Conservation (phyloP, 2,797 vertebrate species). For the Leptodactylus fallax region DNA sequence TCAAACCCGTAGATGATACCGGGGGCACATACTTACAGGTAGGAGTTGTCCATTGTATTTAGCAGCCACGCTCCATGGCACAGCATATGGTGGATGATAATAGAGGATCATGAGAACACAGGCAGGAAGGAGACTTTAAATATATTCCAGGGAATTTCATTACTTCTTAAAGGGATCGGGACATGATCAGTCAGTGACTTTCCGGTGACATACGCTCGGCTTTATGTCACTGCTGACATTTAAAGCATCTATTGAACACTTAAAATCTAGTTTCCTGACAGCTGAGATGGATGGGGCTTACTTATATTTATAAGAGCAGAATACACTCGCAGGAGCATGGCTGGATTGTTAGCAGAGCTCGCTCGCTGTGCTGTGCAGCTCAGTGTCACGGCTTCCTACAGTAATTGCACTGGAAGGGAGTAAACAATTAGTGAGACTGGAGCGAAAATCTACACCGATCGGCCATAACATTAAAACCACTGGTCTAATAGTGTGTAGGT, state of each 20-base stretch:
- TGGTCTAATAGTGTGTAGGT: no score
- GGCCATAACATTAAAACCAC: no score
- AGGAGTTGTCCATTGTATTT: background rate
- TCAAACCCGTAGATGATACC: background rate
- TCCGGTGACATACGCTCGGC: background rate
- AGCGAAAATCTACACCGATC: no score
- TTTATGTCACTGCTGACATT: conserved; percentile 44
- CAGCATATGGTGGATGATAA: background rate
- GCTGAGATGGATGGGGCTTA: conserved; percentile 29
- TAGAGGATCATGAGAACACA: background rate
- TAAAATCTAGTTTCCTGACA: conserved; percentile 43
- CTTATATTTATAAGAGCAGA: conserved; percentile 58
- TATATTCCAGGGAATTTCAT: conserved; percentile 7
- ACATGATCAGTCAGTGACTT: conserved; percentile 29
- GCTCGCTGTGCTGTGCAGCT: no score
- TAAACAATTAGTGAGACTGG: background rate
- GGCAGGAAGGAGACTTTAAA: background rate
- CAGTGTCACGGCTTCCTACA: background rate
- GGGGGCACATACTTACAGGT: background rate
- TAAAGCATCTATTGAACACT: conserved; percentile 46
- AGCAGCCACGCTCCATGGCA: background rate
- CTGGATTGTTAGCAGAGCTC: background rate
- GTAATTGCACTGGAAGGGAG: background rate
- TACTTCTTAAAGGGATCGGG: background rate
- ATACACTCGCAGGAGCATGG: conserved; percentile 63